These are phyloP conservation scores for Psilopogon haemacephalus DNA, from an alignment of 2,113 vertebrate species.

Conservation along the genomic window DNA sequence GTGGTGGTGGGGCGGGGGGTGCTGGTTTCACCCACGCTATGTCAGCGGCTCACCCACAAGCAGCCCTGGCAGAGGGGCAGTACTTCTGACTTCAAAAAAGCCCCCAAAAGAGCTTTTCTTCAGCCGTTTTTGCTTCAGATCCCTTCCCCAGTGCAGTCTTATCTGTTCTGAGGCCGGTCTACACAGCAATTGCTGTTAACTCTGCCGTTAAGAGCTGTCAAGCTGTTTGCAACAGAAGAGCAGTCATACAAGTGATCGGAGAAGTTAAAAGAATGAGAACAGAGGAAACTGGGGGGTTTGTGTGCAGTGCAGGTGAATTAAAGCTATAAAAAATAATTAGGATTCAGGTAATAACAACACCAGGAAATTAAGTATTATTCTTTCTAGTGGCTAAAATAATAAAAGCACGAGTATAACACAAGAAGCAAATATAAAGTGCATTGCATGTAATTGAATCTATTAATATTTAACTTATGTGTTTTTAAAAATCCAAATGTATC, in stretches of 20 bases:
- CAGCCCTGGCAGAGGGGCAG: not conserved
- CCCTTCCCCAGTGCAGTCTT: not conserved
- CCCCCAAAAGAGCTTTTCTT: not conserved
- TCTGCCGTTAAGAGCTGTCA: not conserved
- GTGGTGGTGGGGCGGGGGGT: too few species aligned
- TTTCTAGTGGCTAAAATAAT: not conserved
- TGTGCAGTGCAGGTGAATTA: not conserved
- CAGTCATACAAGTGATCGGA: not conserved
- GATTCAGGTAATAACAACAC: not conserved
- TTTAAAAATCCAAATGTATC: not conserved
- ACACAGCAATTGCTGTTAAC: not conserved
- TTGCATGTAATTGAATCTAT: not conserved
- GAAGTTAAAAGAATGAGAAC: not conserved
- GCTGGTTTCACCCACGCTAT: not conserved
- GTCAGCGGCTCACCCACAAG: not conserved
- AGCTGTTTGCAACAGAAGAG: not conserved
- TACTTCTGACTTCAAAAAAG: not conserved
- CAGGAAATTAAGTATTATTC: not conserved
- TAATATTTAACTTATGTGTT: not conserved
- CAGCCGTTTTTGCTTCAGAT: not conserved
- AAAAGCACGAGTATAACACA: not conserved
- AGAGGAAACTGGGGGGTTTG: not conserved
- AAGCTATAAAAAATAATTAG: not conserved
- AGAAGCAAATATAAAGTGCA: not conserved
- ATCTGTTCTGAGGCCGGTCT: not conserved